These are phyloP conservation scores for Macrotrachela quadricornifera DNA, from an alignment of 1,140 invertebrate species.

Conservation along the genomic window DNA sequence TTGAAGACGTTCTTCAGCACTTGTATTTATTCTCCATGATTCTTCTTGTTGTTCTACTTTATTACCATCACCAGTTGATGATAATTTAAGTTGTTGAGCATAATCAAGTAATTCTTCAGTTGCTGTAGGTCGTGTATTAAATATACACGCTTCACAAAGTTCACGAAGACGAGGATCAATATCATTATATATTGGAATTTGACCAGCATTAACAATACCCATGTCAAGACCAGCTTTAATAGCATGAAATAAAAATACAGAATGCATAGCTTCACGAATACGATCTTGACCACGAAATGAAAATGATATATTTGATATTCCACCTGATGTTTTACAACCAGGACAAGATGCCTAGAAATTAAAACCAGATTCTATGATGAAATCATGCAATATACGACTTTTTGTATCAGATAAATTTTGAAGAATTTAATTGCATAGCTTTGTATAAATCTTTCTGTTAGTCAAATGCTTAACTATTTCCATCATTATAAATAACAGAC, in stretches of 20 bases:
- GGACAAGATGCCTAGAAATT: no score
- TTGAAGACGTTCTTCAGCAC: constrained; percentile 33
- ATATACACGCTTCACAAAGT: constrained; percentile 36
- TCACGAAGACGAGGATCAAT: constrained; percentile 32
- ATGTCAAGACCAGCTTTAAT: constrained; percentile 41
- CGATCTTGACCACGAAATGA: constrained; percentile 41
- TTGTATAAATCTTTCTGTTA: no score
- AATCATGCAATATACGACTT: no score
- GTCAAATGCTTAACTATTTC: no score
- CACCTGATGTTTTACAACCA: constrained; percentile 21
- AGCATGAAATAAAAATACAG: constrained; percentile 40
- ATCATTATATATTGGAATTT: constrained; percentile 37
- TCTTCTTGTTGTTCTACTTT: constrained; percentile 28
- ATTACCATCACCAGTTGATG: constrained; percentile 1
- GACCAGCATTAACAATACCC: constrained; percentile 42
- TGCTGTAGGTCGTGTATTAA: constrained; percentile 34
- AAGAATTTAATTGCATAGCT: no score
- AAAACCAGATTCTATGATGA: not conserved
- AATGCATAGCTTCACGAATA: constrained; percentile 42
- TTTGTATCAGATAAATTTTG: no score
- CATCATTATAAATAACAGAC: no score
- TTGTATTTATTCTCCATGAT: constrained; percentile 26
- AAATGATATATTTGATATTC: constrained; percentile 43
- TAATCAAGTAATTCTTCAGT: constrained; percentile 37
- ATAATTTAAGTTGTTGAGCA: constrained; percentile 20